phyloP scores from a whole-genome alignment of 2,797 vertebrate genomes.

The Megalops cyprinoides region DNA sequence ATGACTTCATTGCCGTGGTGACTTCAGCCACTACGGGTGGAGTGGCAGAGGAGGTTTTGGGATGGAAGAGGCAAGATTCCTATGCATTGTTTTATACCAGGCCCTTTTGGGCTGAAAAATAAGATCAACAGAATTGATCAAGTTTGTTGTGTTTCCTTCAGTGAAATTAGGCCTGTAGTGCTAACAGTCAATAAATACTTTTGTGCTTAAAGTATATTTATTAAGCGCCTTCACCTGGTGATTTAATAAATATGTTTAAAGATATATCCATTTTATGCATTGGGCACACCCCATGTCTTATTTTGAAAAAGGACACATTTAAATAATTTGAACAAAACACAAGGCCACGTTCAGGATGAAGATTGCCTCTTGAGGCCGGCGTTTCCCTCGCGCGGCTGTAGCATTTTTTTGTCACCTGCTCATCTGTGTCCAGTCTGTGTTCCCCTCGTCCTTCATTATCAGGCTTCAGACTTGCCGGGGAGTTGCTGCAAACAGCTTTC shows the following conservation, averaged over 20 bases:
- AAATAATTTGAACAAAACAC: conserved; percentile 25
- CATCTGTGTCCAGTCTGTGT: conserved; percentile 25
- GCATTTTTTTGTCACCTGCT: no score
- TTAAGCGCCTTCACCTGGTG: no score
- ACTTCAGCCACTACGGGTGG: no score
- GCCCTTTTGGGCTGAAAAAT: not conserved
- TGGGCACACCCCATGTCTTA: not conserved
- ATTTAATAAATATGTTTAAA: no score
- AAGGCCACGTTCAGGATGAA: conserved; percentile 28
- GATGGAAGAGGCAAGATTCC: not conserved
- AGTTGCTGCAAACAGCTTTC: conserved; percentile 48
- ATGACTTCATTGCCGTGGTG: not conserved
- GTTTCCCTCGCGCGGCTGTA: not conserved
- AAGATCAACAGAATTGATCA: not conserved
- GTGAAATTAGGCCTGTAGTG: not conserved
- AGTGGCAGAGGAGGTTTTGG: no score
- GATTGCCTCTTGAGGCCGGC: not conserved
- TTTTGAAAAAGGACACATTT: not conserved
- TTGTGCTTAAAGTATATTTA: no score
- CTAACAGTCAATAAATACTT: not conserved
- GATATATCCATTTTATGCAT: not conserved
- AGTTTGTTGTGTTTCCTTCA: not conserved
- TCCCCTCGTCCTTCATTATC: conserved; percentile 37
- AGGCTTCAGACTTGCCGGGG: conserved; percentile 22
- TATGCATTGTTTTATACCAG: not conserved